Percentiles rank a stretch among this genome's conserved stretches.
Evolutionary conservation across 2,888 invertebrate genomes (phyloP).

Genomic region (Trachelus troglodyta): DNA sequence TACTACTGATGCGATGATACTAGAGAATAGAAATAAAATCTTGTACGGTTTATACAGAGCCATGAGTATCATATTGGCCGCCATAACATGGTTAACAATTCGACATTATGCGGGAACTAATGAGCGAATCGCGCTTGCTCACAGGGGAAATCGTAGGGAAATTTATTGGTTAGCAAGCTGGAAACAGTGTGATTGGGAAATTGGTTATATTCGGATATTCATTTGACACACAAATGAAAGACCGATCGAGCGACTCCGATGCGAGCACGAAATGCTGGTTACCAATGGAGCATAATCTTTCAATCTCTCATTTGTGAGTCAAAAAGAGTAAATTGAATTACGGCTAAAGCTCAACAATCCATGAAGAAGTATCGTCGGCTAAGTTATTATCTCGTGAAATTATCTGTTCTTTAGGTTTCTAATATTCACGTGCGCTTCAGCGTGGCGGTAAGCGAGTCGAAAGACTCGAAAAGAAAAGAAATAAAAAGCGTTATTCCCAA

Average conservation of each 20-base stretch:
- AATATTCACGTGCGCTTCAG: neutral
- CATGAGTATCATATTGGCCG: neutral
- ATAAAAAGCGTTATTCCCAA: neutral
- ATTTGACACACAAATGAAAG: neutral
- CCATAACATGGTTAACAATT: conserved; percentile 24
- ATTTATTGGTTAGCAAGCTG: conserved; percentile 31
- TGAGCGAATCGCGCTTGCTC: conserved; percentile 25
- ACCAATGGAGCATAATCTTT: neutral
- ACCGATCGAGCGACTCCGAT: neutral
- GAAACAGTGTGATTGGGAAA: conserved; percentile 38
- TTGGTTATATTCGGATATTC: conserved; percentile 26
- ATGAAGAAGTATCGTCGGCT: neutral
- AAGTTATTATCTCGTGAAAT: neutral
- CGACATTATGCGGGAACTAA: conserved; percentile 33
- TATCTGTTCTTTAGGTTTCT: neutral
- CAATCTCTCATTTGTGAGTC: neutral
- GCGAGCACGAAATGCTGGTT: neutral
- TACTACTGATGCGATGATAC: too few species aligned
- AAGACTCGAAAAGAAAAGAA: neutral
- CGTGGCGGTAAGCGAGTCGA: neutral
- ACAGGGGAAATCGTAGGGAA: conserved; percentile 27
- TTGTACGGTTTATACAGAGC: neutral
- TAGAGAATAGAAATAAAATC: neutral
- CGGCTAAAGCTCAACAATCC: neutral
- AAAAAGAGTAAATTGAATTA: neutral